Base-by-base conservation (phyloP, 2,797 vertebrate species). In the Tenualosa thibaudeaui region DNA sequence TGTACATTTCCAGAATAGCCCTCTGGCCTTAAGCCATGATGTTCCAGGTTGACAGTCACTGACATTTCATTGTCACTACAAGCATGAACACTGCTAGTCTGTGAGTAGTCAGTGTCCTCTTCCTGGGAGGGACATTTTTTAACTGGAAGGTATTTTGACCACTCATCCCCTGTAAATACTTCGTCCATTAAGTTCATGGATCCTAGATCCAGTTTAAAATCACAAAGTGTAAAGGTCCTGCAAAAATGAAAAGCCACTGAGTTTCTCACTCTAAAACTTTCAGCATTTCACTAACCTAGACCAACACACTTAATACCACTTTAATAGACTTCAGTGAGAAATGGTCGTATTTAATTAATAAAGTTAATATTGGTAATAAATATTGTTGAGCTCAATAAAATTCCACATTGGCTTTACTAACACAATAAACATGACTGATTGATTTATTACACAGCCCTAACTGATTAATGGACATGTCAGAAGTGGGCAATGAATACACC, bases 111-210 rank as follows among this genome's bases (percentile, higher is more conserved):
- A 19, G n/a, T 31, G 50, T 37, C 7, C 22, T 86, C 82, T 56
- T 40, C 65, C 65, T 71, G 31, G 2, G 3, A 1, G 60, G 82
- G 53, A 37, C 31, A 82, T 24, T 81, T 49, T 81, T 89, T 58
- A 9, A 53, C 82, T 46, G 87, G 81, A 17, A 91, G 83, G 46
- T 87, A 89, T 7, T 5, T 83, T 22, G 81, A 84, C 90, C 90
- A 90, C 49, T 91, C 88, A 2, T 86, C 58, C 22, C 89, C 88
- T 40, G 82, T 85, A 81, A 91, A 86, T 46, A 93, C 68, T 37
- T 91, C 91, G 0, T 90, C 85, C 86, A 90, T 81, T 82, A 92
- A 82, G 51, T 86, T 86, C 78, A 90, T 87, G 2, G 89, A 71
- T 54, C 86, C 88, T 31, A 86, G 84, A 58, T 86, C 10, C 5